Conservation (phyloP, 2,797 vertebrate species). For the Poeciliopsis paucimaculata region DNA sequence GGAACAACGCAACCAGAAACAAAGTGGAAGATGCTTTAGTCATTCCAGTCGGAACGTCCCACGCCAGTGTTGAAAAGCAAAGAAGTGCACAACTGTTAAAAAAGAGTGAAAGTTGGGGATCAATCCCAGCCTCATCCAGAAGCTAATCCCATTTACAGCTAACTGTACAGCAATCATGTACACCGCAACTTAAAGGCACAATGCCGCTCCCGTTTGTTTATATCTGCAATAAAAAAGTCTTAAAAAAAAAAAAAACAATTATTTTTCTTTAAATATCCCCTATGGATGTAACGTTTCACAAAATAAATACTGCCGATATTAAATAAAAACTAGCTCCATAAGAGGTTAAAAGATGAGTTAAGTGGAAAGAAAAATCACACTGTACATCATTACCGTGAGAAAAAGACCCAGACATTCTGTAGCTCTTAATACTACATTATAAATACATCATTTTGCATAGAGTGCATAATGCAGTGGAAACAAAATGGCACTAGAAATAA, state of each 20-base stretch:
- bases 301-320: slow-evolving; percentile 56
- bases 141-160: slow-evolving; percentile 24
- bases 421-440: slow-evolving; percentile 82
- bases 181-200: slow-evolving; percentile 61
- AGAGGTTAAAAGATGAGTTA: slow-evolving; percentile 51
- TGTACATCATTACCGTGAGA: slow-evolving; percentile 42
- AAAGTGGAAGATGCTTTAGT: not conserved
- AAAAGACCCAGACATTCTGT: slow-evolving; percentile 58
- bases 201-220: slow-evolving; percentile 41
- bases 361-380: slow-evolving; percentile 36
- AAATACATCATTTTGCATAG: slow-evolving; percentile 94
- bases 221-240: slow-evolving; percentile 9
- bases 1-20: slow-evolving; percentile 20
- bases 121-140: slow-evolving; percentile 15
- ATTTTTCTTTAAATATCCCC: slow-evolving; percentile 28
- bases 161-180: slow-evolving; percentile 32
- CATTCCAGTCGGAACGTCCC: slow-evolving; percentile 3
- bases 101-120: slow-evolving; percentile 1
- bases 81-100: slow-evolving; percentile 12
- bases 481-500: slow-evolving; percentile 77
- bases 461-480: slow-evolving; percentile 79
- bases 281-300: slow-evolving; percentile 16
- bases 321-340: slow-evolving; percentile 45
- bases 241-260: slow-evolving; percentile 14
- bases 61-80: slow-evolving; percentile 11